Percentiles rank a stretch among this genome's conserved stretches.
Conservation (phyloP, 2,113 vertebrate species). For the Larimichthys polyactis region DNA sequence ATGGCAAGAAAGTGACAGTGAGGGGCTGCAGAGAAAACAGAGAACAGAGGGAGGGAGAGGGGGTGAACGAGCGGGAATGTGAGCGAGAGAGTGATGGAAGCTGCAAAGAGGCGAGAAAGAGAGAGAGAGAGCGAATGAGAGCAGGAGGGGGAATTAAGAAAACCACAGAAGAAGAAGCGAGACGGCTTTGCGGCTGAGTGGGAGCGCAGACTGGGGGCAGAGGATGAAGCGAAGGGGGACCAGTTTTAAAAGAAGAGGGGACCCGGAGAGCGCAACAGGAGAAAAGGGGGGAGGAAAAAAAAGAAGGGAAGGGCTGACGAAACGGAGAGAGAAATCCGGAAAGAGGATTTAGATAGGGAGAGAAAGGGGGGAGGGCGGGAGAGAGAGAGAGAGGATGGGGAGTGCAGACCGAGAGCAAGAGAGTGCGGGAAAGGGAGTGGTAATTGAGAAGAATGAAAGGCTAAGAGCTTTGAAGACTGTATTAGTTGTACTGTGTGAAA, state of each 20-base stretch:
- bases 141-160: slow-evolving; percentile 60
- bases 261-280: slow-evolving; percentile 56
- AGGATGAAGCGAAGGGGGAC: slow-evolving; percentile 28
- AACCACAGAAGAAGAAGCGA: slow-evolving; percentile 52
- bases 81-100: slow-evolving; percentile 45
- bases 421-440: slow-evolving; percentile 65
- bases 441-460: slow-evolving; percentile 81
- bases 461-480: slow-evolving; percentile 81
- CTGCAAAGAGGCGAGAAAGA: slow-evolving; percentile 24
- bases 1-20: slow-evolving; percentile 50
- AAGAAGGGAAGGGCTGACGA: slow-evolving; percentile 64
- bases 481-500: slow-evolving; percentile 79
- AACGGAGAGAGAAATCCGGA: slow-evolving; percentile 73
- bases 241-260: slow-evolving; percentile 57
- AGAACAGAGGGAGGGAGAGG: slow-evolving; percentile 19
- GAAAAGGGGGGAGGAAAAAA: slow-evolving; percentile 11
- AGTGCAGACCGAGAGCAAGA: slow-evolving; percentile 18
- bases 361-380: background rate
- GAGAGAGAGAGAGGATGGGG: background rate
- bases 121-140: slow-evolving; percentile 22
- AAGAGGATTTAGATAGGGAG: slow-evolving; percentile 71
- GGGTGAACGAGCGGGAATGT: slow-evolving; percentile 28
- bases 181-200: slow-evolving; percentile 51
- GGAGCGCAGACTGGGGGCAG: slow-evolving; percentile 11
- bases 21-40: slow-evolving; percentile 55